phyloP scores from a whole-genome alignment of 2,888 invertebrate species.

The Sialis lutaria region DNA sequence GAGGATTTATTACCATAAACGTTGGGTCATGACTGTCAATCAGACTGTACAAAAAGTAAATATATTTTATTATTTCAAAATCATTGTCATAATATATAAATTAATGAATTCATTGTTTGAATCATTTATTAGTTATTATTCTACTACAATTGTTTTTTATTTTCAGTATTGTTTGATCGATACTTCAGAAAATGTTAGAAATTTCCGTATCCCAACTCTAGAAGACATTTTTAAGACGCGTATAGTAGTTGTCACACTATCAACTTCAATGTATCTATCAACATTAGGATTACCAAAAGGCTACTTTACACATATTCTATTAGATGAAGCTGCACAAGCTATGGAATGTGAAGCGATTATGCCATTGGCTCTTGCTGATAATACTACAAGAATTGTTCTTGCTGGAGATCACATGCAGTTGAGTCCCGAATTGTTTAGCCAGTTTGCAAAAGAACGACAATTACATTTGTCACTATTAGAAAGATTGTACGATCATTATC shows the following conservation, averaged over 20 bases:
- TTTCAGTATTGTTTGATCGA: conserved; percentile 57
- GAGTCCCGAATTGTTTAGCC: conserved; percentile 64
- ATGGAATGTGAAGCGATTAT: conserved; percentile 74
- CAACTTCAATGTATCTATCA: conserved; percentile 57
- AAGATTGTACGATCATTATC: conserved; percentile 60
- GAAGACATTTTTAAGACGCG: conserved; percentile 53
- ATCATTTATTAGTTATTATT: neutral
- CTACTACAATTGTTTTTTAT: too few relatives aligned
- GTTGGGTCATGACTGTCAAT: conserved; percentile 65
- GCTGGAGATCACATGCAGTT: conserved; percentile 80
- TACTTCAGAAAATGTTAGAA: conserved; percentile 29
- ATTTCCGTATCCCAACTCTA: conserved; percentile 49
- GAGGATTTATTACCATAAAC: conserved; percentile 61
- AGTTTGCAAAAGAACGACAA: conserved; percentile 49
- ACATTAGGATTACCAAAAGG: conserved; percentile 47
- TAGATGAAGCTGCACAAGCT: conserved; percentile 78
- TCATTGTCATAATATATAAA: conserved; percentile 3
- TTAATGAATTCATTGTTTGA: neutral
- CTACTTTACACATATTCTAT: conserved; percentile 61
- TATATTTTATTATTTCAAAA: conserved; percentile 4
- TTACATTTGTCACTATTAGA: conserved; percentile 60
- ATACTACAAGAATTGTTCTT: conserved; percentile 54
- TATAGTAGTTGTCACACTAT: conserved; percentile 62
- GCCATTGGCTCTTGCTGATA: conserved; percentile 55
- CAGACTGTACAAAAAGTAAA: conserved; percentile 43